Evolutionary conservation across 2,888 invertebrate species (phyloP).

Genomic region (Brachyopa scutellaris): DNA sequence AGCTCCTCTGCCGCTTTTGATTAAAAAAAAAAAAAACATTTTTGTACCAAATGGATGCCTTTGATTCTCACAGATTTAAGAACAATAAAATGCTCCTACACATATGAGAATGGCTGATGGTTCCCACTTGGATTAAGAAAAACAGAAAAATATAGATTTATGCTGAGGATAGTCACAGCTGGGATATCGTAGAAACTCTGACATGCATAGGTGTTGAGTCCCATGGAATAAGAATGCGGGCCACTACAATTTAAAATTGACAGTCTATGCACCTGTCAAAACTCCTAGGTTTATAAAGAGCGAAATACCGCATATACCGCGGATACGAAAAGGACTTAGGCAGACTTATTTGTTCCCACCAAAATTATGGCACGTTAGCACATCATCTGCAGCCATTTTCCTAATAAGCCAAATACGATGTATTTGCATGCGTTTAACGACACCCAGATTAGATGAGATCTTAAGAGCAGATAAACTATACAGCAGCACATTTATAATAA

Average conservation of each 20-base stretch:
- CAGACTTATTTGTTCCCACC: too few relatives aligned
- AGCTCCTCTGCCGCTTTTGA: constrained; percentile 28
- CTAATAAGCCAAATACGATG: background rate
- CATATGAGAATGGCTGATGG: background rate
- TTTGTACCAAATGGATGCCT: constrained; percentile 30
- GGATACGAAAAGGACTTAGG: too few relatives aligned
- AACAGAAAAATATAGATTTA: too few relatives aligned
- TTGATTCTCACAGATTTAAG: constrained; percentile 21
- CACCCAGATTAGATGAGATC: constrained; percentile 15
- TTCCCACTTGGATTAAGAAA: too few relatives aligned
- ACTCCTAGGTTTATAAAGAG: too few relatives aligned
- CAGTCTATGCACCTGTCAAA: too few relatives aligned
- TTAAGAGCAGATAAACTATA: constrained; percentile 34
- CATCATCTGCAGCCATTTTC: constrained; percentile 14
- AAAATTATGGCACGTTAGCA: constrained; percentile 44
- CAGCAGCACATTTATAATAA: constrained; percentile 31
- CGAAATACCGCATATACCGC: too few relatives aligned
- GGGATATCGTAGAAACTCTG: too few relatives aligned
- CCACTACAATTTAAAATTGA: too few relatives aligned
- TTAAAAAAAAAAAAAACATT: constrained; percentile 31
- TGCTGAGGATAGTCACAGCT: too few relatives aligned
- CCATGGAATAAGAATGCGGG: too few relatives aligned
- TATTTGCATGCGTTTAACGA: background rate
- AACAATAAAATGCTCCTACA: constrained; percentile 26
- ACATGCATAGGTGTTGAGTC: too few relatives aligned